Evolutionary conservation across 1,140 invertebrate genomes (phyloP), one percentile per base, ranked within the genome.

Genomic region (Globodera rostochiensis): DNA sequence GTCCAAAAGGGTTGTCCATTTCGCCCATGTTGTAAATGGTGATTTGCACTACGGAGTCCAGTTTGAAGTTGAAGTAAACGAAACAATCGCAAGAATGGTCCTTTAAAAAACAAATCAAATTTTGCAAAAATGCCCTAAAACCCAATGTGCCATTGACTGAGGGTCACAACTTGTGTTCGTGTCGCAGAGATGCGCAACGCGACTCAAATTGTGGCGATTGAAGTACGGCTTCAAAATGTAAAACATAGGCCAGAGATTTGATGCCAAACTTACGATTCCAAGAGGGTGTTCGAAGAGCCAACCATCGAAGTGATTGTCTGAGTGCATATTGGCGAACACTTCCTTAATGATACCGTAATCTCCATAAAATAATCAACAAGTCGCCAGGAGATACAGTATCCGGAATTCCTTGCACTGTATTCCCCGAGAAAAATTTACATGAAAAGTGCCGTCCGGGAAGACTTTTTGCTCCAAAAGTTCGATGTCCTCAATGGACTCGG

Each of bases 11-110:
- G 36, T 70, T 80, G 6, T 84, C 87, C 4, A 86, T 87, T 9
- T 88, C 74, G n/a, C 87, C 87, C 87, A 88, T 88, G 74, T 88
- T 88, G 78, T 89, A 88, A n/a, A 88, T 85, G 60, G 87, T 88
- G 78, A 88, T 75, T 84, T 88, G 73, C 19, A 83, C 67, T 6
- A 47, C 75, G 13, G 50, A 25, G 21, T 73, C 77, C 6, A 88
- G 70, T 46, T 77, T 84, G 73, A 90, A 87, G 19, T 85, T 76
- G 77, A 86, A 82, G 78, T 88, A 83, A 46, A 83, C 82, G 81
- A 88, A 88, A 36, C 87, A 88, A 66, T 84, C 73, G 74, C 87
- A 88, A 13, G 71, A 74, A 13, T 80, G 84, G 67, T 19, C 71
- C 69, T 71, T 36, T 6, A 0, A 36, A 71, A 47, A 71, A 19